Evolutionary conservation across 1,140 invertebrate genomes (phyloP).

Genomic region (Drosophila paulistorum): DNA sequence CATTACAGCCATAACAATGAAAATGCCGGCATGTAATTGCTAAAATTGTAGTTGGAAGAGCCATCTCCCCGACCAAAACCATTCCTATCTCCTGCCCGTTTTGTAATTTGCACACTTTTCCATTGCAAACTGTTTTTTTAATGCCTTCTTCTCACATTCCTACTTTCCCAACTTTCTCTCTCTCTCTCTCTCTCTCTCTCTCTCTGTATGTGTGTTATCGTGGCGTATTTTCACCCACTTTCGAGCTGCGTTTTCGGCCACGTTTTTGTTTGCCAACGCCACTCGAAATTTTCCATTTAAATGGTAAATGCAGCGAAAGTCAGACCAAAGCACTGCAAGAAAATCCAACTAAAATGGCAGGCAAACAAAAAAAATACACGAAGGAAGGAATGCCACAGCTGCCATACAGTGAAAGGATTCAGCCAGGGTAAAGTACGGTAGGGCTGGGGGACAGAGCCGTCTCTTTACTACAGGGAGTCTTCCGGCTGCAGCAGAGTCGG

Average conservation of each 20-base stretch:
- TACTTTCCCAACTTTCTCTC: conserved; percentile 31
- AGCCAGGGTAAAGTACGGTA: not conserved
- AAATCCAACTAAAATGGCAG: conserved; percentile 23
- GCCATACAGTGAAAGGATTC: conserved; percentile 14
- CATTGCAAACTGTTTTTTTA: not conserved
- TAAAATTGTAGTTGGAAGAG: conserved; percentile 56
- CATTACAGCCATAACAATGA: conserved; percentile 74
- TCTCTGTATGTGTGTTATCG: conserved; percentile 15
- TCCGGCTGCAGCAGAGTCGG: conserved; percentile 32
- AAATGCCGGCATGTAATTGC: conserved; percentile 67
- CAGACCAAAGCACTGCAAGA: conserved; percentile 26
- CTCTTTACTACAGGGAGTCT: conserved; percentile 12
- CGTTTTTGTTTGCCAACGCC: conserved; percentile 72
- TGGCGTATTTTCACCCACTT: conserved; percentile 74
- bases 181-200: conserved; percentile 28
- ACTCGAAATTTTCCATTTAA: conserved; percentile 71
- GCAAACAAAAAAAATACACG: conserved; percentile 9
- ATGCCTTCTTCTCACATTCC: conserved; percentile 53
- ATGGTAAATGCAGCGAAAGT: conserved; percentile 57
- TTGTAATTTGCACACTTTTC: conserved; percentile 34
- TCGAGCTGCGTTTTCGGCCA: conserved; percentile 52
- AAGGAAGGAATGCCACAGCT: conserved; percentile 32
- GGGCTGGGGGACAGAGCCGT: not conserved
- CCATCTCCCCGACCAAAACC: conserved; percentile 22
- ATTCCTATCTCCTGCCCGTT: conserved; percentile 29